phyloP scores from a whole-genome alignment of 2,888 invertebrate species.

The Noctua pronuba region DNA sequence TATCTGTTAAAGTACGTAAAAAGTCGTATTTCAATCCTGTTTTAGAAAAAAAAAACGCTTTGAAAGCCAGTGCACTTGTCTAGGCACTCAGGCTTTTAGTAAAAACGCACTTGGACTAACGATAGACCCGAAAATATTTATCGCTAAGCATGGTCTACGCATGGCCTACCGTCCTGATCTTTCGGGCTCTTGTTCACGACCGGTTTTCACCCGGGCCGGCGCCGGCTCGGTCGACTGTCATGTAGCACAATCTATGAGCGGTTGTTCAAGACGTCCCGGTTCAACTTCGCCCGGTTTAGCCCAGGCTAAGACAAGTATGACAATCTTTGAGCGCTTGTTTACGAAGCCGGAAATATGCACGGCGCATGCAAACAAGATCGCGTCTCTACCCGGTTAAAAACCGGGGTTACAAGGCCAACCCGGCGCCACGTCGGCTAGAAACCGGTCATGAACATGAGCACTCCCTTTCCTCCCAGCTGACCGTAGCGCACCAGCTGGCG shows the following conservation, averaged over 20 bases:
- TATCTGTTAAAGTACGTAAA: not conserved
- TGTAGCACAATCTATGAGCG: not conserved
- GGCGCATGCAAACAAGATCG: not conserved
- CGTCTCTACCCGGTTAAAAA: not conserved
- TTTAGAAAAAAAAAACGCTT: not conserved
- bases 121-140: not conserved
- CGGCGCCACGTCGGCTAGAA: not conserved
- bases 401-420: not conserved
- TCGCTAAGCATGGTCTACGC: slow-evolving; percentile 11
- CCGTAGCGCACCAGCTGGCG: slow-evolving; percentile 76
- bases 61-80: not conserved
- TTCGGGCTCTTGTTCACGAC: not conserved
- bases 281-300: not conserved
- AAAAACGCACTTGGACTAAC: not conserved
- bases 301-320: not conserved
- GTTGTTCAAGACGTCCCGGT: not conserved
- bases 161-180: slow-evolving; percentile 18
- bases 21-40: not conserved
- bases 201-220: not conserved
- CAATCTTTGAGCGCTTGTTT: not conserved
- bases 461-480: slow-evolving; percentile 71
- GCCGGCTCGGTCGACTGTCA: not conserved
- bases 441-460: not conserved
- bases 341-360: not conserved
- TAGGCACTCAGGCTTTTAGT: not conserved